These are phyloP conservation scores for Meda fulgida DNA, from an alignment of 2,797 vertebrate genomes.

Conservation along the genomic window DNA sequence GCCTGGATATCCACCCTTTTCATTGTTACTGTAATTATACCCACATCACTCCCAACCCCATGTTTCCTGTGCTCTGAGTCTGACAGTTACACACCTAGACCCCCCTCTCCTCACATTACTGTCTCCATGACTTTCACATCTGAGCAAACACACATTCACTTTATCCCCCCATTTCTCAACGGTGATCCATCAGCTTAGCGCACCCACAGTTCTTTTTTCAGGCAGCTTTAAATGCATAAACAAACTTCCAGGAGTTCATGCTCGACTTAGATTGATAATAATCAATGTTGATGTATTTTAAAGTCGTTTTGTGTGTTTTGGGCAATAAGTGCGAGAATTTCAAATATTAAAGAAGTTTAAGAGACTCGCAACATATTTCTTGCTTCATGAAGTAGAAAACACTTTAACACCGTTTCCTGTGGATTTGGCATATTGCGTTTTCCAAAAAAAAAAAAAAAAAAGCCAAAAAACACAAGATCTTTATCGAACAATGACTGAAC, in stretches of 20 bases:
- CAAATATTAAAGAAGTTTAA: constrained; percentile 46
- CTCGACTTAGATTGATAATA: constrained; percentile 12
- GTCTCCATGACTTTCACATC: constrained; percentile 42
- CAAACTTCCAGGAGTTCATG: not conserved
- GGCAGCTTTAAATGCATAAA: constrained; percentile 15
- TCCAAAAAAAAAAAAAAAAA: not conserved
- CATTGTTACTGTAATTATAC: constrained; percentile 10
- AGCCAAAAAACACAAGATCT: not conserved
- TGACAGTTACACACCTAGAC: constrained; percentile 31
- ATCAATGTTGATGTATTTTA: constrained; percentile 28
- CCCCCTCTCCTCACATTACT: constrained; percentile 9
- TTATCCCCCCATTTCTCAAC: constrained; percentile 36
- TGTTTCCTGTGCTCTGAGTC: not conserved
- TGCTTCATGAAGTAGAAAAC: constrained; percentile 48
- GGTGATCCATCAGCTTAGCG: constrained; percentile 41
- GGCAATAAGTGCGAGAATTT: not conserved
- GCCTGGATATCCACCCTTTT: constrained; percentile 3
- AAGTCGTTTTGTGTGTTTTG: not conserved
- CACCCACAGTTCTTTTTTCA: constrained; percentile 19
- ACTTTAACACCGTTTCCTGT: constrained; percentile 23
- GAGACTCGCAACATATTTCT: constrained; percentile 23
- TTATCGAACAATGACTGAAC: not conserved
- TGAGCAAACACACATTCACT: constrained; percentile 25
- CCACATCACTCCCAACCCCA: not conserved
- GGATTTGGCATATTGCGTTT: not conserved